Percentiles rank a stretch among this genome's conserved stretches.
phyloP scores from a whole-genome alignment of 2,888 invertebrate genomes.

The Dasysyrphus tricinctus region DNA sequence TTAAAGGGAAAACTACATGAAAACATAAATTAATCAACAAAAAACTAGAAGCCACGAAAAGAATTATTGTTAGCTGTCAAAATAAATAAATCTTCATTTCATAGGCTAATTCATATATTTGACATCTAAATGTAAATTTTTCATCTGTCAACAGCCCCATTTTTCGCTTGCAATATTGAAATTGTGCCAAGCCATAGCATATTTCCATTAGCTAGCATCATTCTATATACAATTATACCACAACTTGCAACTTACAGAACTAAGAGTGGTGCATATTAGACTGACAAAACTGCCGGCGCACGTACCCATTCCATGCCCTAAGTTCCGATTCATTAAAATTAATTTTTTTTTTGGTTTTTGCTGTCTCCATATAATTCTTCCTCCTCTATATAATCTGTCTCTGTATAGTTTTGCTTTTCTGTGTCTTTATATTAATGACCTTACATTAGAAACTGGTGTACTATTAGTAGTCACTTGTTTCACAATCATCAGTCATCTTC shows the following conservation, averaged over 20 bases:
- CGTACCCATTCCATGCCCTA: not conserved
- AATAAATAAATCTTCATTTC: constrained; percentile 30
- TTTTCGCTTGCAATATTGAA: constrained; percentile 1
- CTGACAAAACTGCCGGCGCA: not conserved
- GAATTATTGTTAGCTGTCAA: constrained; percentile 39
- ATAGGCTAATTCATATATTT: constrained; percentile 35
- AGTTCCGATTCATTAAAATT: constrained; percentile 62
- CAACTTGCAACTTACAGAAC: not conserved
- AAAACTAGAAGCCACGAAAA: not conserved
- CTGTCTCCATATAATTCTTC: constrained; percentile 6
- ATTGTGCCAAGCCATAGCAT: not conserved
- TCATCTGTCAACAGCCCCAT: constrained; percentile 50
- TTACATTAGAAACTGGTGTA: constrained; percentile 61
- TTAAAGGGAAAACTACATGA: not conserved
- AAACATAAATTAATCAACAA: not conserved
- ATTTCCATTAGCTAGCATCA: not conserved
- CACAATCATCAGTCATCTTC: constrained; percentile 64
- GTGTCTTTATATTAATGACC: constrained; percentile 57
- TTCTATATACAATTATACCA: not conserved
- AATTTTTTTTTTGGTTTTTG: not conserved
- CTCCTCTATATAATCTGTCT: not conserved
- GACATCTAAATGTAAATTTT: constrained; percentile 47
- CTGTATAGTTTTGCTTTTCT: not conserved
- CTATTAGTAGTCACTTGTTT: constrained; percentile 69
- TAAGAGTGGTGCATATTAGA: not conserved